Percentiles rank a stretch among this genome's conserved stretches.
Conservation (phyloP, 2,113 vertebrate species). For the Gorsachius goisagi region DNA sequence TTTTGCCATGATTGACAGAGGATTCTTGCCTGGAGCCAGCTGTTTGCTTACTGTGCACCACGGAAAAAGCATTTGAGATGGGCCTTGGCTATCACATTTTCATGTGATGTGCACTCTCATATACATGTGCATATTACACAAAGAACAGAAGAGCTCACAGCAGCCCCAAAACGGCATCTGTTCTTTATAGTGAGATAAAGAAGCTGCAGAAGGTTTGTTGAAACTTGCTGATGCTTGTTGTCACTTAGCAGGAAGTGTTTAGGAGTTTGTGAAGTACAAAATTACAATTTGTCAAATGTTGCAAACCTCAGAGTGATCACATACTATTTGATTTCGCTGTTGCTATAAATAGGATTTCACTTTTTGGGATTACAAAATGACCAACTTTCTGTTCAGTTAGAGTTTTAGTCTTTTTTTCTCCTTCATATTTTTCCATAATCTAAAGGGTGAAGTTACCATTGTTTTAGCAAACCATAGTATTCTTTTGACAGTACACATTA, state of each 20-base stretch:
- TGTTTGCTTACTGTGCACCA: slow-evolving; percentile 56
- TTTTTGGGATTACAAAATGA: slow-evolving; percentile 61
- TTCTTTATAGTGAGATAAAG: slow-evolving; percentile 81
- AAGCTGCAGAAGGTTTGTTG: slow-evolving; percentile 83
- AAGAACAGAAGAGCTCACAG: slow-evolving; percentile 78
- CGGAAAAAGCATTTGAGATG: slow-evolving; percentile 43
- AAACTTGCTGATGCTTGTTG: slow-evolving; percentile 85
- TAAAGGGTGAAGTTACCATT: background rate
- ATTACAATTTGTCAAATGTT: slow-evolving; percentile 83
- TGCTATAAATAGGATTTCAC: slow-evolving; percentile 69
- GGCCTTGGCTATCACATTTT: slow-evolving; percentile 73
- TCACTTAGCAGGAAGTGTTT: slow-evolving; percentile 85
- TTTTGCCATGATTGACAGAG: slow-evolving; percentile 66
- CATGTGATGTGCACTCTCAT: slow-evolving; percentile 54
- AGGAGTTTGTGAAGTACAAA: slow-evolving; percentile 83
- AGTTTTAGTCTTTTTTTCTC: background rate
- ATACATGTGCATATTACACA: slow-evolving; percentile 70
- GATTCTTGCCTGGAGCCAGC: slow-evolving; percentile 66
- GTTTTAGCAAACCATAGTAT: background rate
- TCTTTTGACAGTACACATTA: background rate
- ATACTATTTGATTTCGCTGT: slow-evolving; percentile 67
- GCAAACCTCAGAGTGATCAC: slow-evolving; percentile 72
- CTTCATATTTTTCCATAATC: background rate
- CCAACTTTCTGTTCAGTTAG: slow-evolving; percentile 56
- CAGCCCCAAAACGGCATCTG: slow-evolving; percentile 78